Base-by-base conservation (phyloP, 92 coral and sea anemone species). In the Phymanthus crucifer region DNA sequence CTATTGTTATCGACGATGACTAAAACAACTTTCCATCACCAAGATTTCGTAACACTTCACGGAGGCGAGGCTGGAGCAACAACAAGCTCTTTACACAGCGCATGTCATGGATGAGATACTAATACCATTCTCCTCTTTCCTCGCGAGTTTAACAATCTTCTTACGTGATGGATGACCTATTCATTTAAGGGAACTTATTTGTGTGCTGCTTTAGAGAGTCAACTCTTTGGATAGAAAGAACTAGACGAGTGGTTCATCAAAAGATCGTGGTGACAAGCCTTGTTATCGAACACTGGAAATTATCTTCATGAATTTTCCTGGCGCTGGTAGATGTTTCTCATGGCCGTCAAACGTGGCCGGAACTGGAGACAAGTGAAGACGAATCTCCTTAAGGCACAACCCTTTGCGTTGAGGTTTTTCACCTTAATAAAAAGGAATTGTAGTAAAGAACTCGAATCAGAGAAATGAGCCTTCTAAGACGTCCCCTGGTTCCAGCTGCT, bases 1-100 rank as follows among this genome's bases (percentile, higher is more conserved):
- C 98, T 21, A 92, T 92, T 32, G 97, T 92, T 61, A 92, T 92
- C 40, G 97, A 92, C 72, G 97, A 92, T 50, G 93, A 92, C 64
- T 92, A 73, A 86, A 56, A 17, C 11, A 32, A 18, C 54, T 58
- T 32, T 4, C 64, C 11, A 29, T 24, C 27, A 21, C 58, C 21
- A 54, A 24, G 64, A 54, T 19, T 0, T n/a, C 27, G 10, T 50
- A 21, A 54, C 27, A 54, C 27, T 54, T 21, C 64, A 21, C 64
- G 64, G 10, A 21, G 64, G n/a, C 27, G 64, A 54, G 14, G 11
- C 27, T 29, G n/a, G 64, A 21, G 64, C 64, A 21, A 54, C 64
- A 54, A 24, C 64, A 54, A 54, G 64, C 31, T 54, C 64, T 54
- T 21, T 21, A 21, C n/a, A 21, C 64, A 24, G 26, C 17, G n/a